Evolutionary conservation across 2,113 vertebrate genomes (phyloP).

Genomic region (Xiphophorus hellerii): DNA sequence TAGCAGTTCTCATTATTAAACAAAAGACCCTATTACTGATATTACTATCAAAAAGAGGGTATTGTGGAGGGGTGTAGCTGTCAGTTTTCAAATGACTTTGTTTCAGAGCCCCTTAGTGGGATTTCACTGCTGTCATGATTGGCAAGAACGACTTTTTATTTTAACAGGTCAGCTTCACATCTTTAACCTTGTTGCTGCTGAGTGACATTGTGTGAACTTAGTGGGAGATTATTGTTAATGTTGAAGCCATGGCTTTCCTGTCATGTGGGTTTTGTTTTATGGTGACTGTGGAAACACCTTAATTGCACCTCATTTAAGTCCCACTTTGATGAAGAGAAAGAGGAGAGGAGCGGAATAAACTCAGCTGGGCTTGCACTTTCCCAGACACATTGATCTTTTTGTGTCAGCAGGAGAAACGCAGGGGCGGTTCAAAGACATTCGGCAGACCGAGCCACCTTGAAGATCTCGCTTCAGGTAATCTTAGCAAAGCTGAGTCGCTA

Average conservation of each 20-base stretch:
- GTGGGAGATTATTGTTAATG: slow-evolving; percentile 44
- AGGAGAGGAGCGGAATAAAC: slow-evolving; percentile 5
- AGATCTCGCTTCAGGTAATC: slow-evolving; percentile 68
- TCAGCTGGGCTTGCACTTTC: slow-evolving; percentile 23
- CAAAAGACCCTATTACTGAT: slow-evolving; percentile 74
- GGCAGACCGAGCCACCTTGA: slow-evolving; percentile 68
- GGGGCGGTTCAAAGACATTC: slow-evolving; percentile 62
- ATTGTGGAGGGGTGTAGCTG: slow-evolving; percentile 37
- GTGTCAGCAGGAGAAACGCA: slow-evolving; percentile 44
- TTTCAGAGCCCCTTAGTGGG: slow-evolving; percentile 47
- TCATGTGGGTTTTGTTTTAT: slow-evolving; percentile 65
- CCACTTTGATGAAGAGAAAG: slow-evolving; percentile 55
- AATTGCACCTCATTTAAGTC: slow-evolving; percentile 63
- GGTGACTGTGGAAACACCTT: slow-evolving; percentile 55
- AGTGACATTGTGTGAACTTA: slow-evolving; percentile 65
- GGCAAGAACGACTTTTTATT: slow-evolving; percentile 33
- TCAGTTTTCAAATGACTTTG: slow-evolving; percentile 56
- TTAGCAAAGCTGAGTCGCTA: not conserved
- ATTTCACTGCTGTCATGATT: slow-evolving; percentile 58
- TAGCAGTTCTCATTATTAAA: slow-evolving; percentile 71
- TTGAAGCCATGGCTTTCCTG: slow-evolving; percentile 35
- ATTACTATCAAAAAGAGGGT: slow-evolving; percentile 65
- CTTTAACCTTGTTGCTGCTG: slow-evolving; percentile 68
- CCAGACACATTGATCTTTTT: slow-evolving; percentile 55
- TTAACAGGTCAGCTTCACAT: slow-evolving; percentile 57